Base-by-base conservation (phyloP, 2,797 vertebrate genomes). In the Dermochelys coriacea region DNA sequence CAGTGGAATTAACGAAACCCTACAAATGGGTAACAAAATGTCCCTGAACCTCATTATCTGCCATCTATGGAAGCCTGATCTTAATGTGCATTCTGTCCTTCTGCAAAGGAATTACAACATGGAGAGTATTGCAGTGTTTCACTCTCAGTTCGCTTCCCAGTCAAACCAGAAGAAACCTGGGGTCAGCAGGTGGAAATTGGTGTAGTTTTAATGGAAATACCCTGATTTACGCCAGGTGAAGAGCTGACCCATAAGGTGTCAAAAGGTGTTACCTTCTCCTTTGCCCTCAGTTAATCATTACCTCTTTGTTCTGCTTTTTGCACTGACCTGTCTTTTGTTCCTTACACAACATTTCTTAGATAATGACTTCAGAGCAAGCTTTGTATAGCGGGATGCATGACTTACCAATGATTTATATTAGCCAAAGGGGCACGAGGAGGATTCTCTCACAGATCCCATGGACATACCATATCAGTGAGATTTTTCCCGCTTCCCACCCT, bases 141-240 rank as follows among this genome's bases (percentile, higher is more conserved):
- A 75, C 45, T 75, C 54, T 61, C 55, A 0, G 71, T 10, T 57
- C 47, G 7, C 45, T 49, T 14, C 14, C 15, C 27, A 77, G 14
- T 1, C 59, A 2, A 2, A 7, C n/a, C 8, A 27, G 47, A 84
- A 15, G 54, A 27, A 52, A n/a, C 37, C 64, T 2, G 87, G 47
- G 7, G 45, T 23, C 77, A 0, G 59, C n/a, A 2, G 5, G 74
- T 10, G 15, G 47, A 10, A 5, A 59, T 75, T 37, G 34, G 59
- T 0, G 1, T 6, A 45, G 31, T 64, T 81, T 74, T 83, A 80
- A 79, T 71, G 18, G 11, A 49, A 2, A 59, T 14, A 5, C 0
- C 47, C 41, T 0, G 1, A 21, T 34, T 47, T 49, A 41, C 7
- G 2, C 0, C 41, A 31, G 18, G 1, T 3, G 18, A 2, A 54